Evolutionary conservation across 2,888 invertebrate species (phyloP), one percentile per base, ranked within the genome.

Genomic region (Macrosiphum euphorbiae): DNA sequence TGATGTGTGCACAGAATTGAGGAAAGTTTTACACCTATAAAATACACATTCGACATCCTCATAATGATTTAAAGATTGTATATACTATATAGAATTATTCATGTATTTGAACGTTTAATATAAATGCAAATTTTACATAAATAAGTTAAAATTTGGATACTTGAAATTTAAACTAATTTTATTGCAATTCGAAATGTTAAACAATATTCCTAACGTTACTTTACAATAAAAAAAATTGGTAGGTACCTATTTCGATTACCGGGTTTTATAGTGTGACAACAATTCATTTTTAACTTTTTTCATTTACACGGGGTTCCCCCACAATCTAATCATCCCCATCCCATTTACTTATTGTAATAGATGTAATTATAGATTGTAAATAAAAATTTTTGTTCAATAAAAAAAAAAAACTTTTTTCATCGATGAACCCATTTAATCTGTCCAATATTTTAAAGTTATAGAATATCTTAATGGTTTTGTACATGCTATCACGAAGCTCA

Each of bases 51-150:
- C 16, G 55, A 55, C 55, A 20, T 55, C 55, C 55, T 61, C 28
- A n/a, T 67, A 67, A 67, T 67, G n/a, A n/a, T 67, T n/a, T n/a
- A n/a, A 67, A 67, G n/a, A 67, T n/a, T 67, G n/a, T n/a, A 67
- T 16, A 67, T 13, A 67, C n/a, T n/a, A 67, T 16, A 67, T 13
- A 67, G 13, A 67, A 67, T n/a, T n/a, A n/a, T 67, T n/a, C 28
- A 28, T 4, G 67, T n/a, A 13, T 67, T 67, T 67, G n/a, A 67
- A 67, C n/a, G 61, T 2, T 67, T 67, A 13, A 67, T 5, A n/a
- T 67, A 67, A 67, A 67, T 67, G n/a, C n/a, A 67, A 67, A 67
- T 67, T n/a, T 67, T n/a, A 16, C n/a, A 5, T n/a, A 67, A 4
- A n/a, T n/a, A 67, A n/a, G 13, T 67, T 67, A n/a, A 67, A 67